Evolutionary conservation across 2,888 invertebrate species (phyloP).

Genomic region (Timema cristinae): DNA sequence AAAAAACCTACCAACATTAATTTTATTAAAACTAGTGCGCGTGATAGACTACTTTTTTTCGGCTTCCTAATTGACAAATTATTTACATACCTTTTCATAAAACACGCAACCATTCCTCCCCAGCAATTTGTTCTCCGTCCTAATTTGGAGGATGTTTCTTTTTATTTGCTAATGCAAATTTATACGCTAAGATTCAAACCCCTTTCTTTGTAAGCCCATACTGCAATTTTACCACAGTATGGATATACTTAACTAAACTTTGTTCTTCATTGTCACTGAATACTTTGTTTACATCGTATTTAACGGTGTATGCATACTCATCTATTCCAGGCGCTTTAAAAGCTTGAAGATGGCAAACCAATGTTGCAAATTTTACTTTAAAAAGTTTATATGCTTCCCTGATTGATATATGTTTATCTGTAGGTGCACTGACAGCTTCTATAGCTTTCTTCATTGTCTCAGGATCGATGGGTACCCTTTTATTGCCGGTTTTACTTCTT

Average conservation of each 20-base stretch:
- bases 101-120: neutral
- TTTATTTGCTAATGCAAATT: conserved; percentile 2
- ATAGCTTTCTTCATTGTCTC: conserved; percentile 2
- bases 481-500: neutral
- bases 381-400: neutral
- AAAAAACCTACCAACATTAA: neutral
- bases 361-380: neutral
- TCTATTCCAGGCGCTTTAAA: neutral
- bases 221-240: neutral
- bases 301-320: neutral
- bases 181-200: neutral
- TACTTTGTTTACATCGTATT: conserved; percentile 1
- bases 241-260: neutral
- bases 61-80: neutral
- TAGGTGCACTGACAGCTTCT: neutral
- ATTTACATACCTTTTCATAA: neutral
- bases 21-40: conserved; percentile 14
- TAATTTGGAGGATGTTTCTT: neutral
- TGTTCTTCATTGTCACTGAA: neutral
- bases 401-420: neutral
- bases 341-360: neutral
- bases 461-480: neutral
- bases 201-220: neutral
- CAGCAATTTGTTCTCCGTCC: neutral
- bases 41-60: neutral